Evolutionary conservation across 2,797 vertebrate species (phyloP), one percentile per base, ranked within the genome.

Genomic region (Coilia nasus): DNA sequence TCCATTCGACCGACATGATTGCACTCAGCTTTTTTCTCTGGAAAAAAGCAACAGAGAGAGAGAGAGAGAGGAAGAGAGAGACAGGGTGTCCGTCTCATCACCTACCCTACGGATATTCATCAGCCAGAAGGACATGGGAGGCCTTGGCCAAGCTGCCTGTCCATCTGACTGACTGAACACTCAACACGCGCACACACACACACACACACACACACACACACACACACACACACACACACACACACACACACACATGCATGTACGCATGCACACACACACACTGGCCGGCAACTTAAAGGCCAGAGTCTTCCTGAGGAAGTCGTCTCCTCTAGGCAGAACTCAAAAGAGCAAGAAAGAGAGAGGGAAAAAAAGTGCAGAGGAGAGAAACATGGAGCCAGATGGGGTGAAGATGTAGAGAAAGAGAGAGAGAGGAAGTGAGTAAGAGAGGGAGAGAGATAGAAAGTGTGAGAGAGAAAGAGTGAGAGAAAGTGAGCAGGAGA

Each of bases 121-220:
- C 71, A 78, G 71, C 35, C 71, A 7, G 71, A 35, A 78, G 71
- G 71, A 78, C 71, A 25, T 44, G 71, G 71, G 35, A 78, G 71
- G 71, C 71, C 71, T 78, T 78, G 71, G 71, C 71, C 17, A 7
- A 44, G 71, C 17, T 21, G 71, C 31, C 71, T 78, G 71, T 78
- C 71, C 71, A 6, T 78, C 35, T 78, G 71, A 78, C 31, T 19
- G 35, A 78, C 71, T 9, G 6, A 75, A 41, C 31, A 6, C 25
- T 67, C 23, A 10, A n/a, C 25, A 23, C 23, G 25, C 7, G 25
- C 14, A 71, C 11, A 10, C 28, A 31, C 64, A 35, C 6, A 6
- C 35, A 17, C 10, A 78, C 14, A 14, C 50, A 54, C 9, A 14
- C 2, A 54, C 9, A 14, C 28, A 12, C 62, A 14, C 23, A 54